A percentile compares a stretch with the other conserved stretches of the same genome.
These are phyloP conservation scores for Cheilosia urbana DNA, from an alignment of 2,888 invertebrate genomes.

Conservation along the genomic window DNA sequence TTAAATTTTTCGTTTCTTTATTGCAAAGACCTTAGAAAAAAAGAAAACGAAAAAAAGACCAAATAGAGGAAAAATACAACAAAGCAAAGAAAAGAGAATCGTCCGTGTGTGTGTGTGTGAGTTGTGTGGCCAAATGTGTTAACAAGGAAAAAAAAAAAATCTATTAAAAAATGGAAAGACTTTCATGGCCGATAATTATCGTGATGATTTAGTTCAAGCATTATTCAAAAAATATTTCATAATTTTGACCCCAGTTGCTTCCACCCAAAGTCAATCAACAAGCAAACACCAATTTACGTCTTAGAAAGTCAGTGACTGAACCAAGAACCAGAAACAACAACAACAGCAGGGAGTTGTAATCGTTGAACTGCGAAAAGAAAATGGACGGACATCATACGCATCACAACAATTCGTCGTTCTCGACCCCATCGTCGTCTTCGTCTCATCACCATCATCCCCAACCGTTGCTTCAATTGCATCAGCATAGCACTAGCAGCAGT, in stretches of 20 bases:
- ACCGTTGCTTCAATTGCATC: constrained; percentile 37
- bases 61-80: constrained; percentile 56
- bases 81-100: constrained; percentile 69
- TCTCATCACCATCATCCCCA: constrained; percentile 65
- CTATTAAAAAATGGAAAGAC: constrained; percentile 49
- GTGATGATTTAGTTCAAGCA: constrained; percentile 53
- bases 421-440: constrained; percentile 76
- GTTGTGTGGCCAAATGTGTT: constrained; percentile 61
- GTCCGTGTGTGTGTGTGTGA: constrained; percentile 56
- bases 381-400: constrained; percentile 76
- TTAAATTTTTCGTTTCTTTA: constrained; percentile 43
- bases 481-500: constrained; percentile 46
- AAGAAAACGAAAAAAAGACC: constrained; percentile 52
- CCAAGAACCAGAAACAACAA: constrained; percentile 20
- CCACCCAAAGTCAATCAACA: constrained; percentile 44
- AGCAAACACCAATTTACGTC: constrained; percentile 44
- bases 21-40: constrained; percentile 60
- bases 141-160: constrained; percentile 36
- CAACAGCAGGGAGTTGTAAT: constrained; percentile 34
- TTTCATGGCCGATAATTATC: constrained; percentile 78
- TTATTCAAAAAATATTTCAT: constrained; percentile 49
- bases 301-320: constrained; percentile 15
- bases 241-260: constrained; percentile 34
- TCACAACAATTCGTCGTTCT: constrained; percentile 76
- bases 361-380: constrained; percentile 68